Conservation (phyloP, 1,140 invertebrate genomes). For the Drosophila mojavensis region DNA sequence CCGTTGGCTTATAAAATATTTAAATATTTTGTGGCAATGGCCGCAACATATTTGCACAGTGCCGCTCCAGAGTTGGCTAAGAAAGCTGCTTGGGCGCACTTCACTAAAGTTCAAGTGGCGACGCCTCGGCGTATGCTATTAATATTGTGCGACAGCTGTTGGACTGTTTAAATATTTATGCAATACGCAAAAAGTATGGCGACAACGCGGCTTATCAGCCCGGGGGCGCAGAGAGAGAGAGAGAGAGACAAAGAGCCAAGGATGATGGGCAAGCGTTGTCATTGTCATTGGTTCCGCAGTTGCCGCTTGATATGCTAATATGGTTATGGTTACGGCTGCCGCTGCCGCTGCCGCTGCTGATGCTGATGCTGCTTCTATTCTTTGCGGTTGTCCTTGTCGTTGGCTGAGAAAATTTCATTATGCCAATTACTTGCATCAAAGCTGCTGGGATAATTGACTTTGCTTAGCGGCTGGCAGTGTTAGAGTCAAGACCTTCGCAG, state of each 20-base stretch:
- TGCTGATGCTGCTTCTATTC: slow-evolving; percentile 61
- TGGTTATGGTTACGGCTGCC: slow-evolving; percentile 71
- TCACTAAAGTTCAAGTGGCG: slow-evolving; percentile 50
- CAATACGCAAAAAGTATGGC: slow-evolving; percentile 64
- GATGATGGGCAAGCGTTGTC: slow-evolving; percentile 41
- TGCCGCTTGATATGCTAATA: slow-evolving; percentile 71
- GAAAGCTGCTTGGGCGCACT: not conserved
- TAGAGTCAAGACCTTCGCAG: slow-evolving; percentile 7
- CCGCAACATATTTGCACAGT: slow-evolving; percentile 77
- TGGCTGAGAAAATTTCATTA: slow-evolving; percentile 80
- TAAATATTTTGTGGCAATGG: slow-evolving; percentile 76
- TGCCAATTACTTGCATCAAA: slow-evolving; percentile 82
- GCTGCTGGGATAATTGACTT: slow-evolving; percentile 81
- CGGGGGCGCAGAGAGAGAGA: not conserved
- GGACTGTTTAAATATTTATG: slow-evolving; percentile 79
- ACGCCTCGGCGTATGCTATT: slow-evolving; percentile 70
- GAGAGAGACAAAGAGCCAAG: not conserved
- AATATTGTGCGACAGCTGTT: slow-evolving; percentile 79
- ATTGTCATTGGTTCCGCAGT: slow-evolving; percentile 47
- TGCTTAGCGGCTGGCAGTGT: slow-evolving; percentile 61
- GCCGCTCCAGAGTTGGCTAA: slow-evolving; percentile 17
- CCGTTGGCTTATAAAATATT: slow-evolving; percentile 81
- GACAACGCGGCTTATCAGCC: slow-evolving; percentile 41
- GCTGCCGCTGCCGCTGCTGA: slow-evolving; percentile 24
- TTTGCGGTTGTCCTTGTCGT: slow-evolving; percentile 74